A percentile compares a stretch with the other conserved stretches of the same genome.
These are phyloP conservation scores for Epizoanthus ramosus DNA, from an alignment of 92 coral and sea anemone genomes.

Conservation along the genomic window DNA sequence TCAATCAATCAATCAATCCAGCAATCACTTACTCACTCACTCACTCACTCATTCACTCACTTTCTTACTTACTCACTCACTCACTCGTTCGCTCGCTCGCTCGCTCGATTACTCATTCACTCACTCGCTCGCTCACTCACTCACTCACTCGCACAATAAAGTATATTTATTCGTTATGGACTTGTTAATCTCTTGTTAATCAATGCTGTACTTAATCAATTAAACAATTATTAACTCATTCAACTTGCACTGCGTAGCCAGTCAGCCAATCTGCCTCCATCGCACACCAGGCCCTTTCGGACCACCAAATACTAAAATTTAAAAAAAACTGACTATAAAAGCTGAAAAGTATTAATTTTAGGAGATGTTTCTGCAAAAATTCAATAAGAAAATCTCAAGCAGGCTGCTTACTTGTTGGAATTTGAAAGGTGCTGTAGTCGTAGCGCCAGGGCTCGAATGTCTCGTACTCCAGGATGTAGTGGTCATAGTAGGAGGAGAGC, in stretches of 20 bases:
- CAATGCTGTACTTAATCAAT: too few species aligned
- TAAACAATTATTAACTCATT: background rate
- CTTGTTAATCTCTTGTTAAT: too few species aligned
- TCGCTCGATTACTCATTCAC: background rate
- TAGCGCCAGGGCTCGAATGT: conserved; percentile 82
- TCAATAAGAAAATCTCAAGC: too few species aligned
- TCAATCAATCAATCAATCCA: background rate
- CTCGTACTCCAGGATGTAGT: conserved; percentile 91
- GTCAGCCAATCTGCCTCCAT: too few species aligned
- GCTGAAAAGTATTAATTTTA: too few species aligned
- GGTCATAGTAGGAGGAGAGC: conserved; percentile 96
- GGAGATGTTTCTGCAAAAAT: too few species aligned
- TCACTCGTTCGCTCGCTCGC: too few species aligned
- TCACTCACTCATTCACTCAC: background rate
- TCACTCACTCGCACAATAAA: background rate
- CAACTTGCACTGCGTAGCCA: background rate
- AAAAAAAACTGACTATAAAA: too few species aligned
- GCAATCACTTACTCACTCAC: background rate
- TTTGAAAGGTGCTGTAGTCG: conserved; percentile 70
- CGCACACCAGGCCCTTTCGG: too few species aligned
- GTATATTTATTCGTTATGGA: too few species aligned
- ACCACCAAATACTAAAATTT: too few species aligned
- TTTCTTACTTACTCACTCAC: background rate
- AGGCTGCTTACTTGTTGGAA: conserved; percentile 79
- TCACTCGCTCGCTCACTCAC: background rate